These are phyloP conservation scores for Parazoanthus swiftii DNA, from an alignment of 92 coral and sea anemone species.

Conservation along the genomic window DNA sequence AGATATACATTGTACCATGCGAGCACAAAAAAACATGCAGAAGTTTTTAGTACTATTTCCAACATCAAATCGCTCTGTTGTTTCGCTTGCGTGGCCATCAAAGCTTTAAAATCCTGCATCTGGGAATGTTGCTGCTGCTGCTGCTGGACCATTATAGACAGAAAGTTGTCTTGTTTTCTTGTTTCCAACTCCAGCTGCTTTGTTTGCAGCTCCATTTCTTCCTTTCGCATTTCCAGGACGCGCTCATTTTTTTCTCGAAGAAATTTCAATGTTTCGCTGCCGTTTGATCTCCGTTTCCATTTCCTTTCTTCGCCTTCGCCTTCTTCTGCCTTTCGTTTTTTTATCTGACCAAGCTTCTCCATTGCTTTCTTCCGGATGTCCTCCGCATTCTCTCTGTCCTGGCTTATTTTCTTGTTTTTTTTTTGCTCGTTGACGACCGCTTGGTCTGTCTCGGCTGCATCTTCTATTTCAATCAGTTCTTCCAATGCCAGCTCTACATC, in stretches of 20 bases:
- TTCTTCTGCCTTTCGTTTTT: constrained; percentile 41
- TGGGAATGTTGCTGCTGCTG: constrained; percentile 44
- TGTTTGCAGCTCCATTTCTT: constrained; percentile 28
- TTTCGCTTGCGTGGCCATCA: constrained; percentile 38
- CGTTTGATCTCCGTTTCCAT: constrained; percentile 6
- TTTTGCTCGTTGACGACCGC: constrained; percentile 40
- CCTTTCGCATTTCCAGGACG: constrained; percentile 36
- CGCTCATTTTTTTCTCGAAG: constrained; percentile 46
- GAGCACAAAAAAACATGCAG: constrained; percentile 9
- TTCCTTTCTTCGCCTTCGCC: constrained; percentile 24
- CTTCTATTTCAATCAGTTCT: constrained; percentile 44
- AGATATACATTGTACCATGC: neutral
- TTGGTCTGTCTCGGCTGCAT: constrained; percentile 38
- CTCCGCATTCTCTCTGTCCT: constrained; percentile 41
- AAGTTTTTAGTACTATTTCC: constrained; percentile 8
- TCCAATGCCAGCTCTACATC: constrained; percentile 42
- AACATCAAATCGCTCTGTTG: constrained; percentile 40
- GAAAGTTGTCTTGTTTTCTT: constrained; percentile 39
- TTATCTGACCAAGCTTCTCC: constrained; percentile 47
- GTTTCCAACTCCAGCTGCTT: constrained; percentile 48
- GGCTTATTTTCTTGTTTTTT: constrained; percentile 25
- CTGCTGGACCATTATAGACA: constrained; percentile 38
- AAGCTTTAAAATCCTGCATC: constrained; percentile 41
- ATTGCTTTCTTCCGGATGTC: constrained; percentile 23
- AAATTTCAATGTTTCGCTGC: constrained; percentile 29